Evolutionary conservation across 2,113 vertebrate species (phyloP).

Genomic region (Equus quagga): DNA sequence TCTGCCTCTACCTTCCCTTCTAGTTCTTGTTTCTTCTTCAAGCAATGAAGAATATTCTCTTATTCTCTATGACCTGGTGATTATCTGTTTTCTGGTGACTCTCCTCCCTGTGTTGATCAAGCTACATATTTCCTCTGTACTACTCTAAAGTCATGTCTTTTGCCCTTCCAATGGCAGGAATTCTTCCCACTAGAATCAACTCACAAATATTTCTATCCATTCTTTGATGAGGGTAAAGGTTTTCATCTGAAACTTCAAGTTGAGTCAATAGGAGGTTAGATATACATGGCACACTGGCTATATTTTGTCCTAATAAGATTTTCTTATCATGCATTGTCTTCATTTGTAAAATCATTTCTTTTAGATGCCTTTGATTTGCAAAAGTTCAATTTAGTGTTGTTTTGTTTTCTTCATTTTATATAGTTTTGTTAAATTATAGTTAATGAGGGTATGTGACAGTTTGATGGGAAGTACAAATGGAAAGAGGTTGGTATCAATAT

Average conservation of each 20-base stretch:
- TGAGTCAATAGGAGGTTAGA: not conserved
- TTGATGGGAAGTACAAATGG: not conserved
- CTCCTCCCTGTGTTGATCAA: not conserved
- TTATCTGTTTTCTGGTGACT: not conserved
- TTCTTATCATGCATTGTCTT: not conserved
- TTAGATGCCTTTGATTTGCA: not conserved
- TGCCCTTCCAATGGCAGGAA: not conserved
- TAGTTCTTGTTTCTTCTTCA: not conserved
- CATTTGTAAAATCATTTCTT: not conserved
- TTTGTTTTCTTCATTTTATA: constrained; percentile 14
- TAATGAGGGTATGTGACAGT: not conserved
- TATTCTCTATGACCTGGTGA: not conserved
- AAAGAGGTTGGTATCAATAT: not conserved
- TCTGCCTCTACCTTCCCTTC: not conserved
- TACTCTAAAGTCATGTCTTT: not conserved
- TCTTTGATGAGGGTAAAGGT: not conserved
- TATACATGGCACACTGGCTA: not conserved
- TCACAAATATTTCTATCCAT: not conserved
- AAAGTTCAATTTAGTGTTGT: not conserved
- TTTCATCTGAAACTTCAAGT: not conserved
- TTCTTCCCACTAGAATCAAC: not conserved
- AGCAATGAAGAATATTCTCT: not conserved
- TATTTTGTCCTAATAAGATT: not conserved
- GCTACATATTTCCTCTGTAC: not conserved
- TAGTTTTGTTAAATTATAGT: not conserved